Percentiles rank a stretch among this genome's conserved stretches.
Conservation (phyloP, 2,113 vertebrate genomes). For the Condylura cristata region DNA sequence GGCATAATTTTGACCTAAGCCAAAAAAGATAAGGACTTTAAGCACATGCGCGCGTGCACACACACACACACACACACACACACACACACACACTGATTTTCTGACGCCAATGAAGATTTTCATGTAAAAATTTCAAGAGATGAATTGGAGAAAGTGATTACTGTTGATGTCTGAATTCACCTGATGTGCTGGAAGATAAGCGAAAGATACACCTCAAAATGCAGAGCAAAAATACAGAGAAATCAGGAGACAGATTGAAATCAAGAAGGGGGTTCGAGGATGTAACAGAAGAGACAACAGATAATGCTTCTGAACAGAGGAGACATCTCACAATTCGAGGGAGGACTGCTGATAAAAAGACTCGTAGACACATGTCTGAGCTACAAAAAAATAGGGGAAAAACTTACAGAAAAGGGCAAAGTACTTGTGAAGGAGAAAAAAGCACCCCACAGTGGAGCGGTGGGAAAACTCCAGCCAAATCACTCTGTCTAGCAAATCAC, state of each 20-base stretch:
- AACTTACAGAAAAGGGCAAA: background rate
- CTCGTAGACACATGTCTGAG: background rate
- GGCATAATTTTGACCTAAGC: background rate
- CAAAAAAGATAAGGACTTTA: background rate
- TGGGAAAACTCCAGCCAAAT: background rate
- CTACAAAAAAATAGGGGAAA: background rate
- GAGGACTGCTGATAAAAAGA: background rate
- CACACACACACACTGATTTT: background rate
- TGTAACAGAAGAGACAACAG: background rate
- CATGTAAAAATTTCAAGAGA: constrained; percentile 12
- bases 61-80: background rate
- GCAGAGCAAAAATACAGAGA: background rate
- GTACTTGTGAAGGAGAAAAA: background rate
- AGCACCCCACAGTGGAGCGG: background rate
- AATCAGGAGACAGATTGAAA: background rate
- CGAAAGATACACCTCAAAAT: background rate
- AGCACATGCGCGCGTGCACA: background rate
- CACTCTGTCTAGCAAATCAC: background rate
- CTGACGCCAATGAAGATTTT: background rate
- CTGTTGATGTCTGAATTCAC: background rate
- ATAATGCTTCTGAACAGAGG: background rate
- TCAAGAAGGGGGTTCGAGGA: background rate
- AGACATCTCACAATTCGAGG: background rate
- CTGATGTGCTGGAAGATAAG: background rate
- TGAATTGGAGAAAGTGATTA: background rate